Conservation (phyloP, 2,888 invertebrate genomes). For the Synergus laeviventris region DNA sequence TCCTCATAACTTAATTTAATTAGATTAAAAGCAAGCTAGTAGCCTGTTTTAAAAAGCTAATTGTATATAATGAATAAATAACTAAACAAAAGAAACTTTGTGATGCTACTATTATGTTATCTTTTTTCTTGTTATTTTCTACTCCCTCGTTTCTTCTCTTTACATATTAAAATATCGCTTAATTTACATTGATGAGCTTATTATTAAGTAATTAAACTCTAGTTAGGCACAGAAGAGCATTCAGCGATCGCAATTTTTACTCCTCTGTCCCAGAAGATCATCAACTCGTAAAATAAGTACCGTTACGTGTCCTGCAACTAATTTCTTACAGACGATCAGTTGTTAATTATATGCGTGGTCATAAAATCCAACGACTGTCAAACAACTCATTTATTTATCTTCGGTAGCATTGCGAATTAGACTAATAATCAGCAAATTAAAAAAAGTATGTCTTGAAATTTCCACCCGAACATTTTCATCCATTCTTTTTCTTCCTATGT, state of each 20-base stretch:
- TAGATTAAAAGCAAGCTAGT: background rate
- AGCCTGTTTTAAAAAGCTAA: background rate
- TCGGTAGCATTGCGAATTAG: background rate
- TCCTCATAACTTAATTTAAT: background rate
- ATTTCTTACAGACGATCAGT: background rate
- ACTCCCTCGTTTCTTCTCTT: background rate
- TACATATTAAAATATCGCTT: background rate
- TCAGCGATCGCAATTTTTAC: background rate
- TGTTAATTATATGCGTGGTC: background rate
- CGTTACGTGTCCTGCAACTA: background rate
- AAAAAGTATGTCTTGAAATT: too few relatives aligned
- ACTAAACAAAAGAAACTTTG: background rate
- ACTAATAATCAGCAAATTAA: background rate
- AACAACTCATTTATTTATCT: background rate
- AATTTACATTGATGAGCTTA: constrained; percentile 7
- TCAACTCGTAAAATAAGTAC: constrained; percentile 2
- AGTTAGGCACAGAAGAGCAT: background rate
- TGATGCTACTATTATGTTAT: background rate
- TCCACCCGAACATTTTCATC: too few relatives aligned
- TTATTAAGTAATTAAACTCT: constrained; percentile 1
- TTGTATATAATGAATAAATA: background rate
- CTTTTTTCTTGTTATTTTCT: background rate
- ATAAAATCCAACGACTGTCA: background rate
- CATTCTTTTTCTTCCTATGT: too few relatives aligned
- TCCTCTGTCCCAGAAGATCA: background rate